These are phyloP conservation scores for Hoplias malabaricus DNA, from an alignment of 2,113 vertebrate genomes.

Conservation along the genomic window DNA sequence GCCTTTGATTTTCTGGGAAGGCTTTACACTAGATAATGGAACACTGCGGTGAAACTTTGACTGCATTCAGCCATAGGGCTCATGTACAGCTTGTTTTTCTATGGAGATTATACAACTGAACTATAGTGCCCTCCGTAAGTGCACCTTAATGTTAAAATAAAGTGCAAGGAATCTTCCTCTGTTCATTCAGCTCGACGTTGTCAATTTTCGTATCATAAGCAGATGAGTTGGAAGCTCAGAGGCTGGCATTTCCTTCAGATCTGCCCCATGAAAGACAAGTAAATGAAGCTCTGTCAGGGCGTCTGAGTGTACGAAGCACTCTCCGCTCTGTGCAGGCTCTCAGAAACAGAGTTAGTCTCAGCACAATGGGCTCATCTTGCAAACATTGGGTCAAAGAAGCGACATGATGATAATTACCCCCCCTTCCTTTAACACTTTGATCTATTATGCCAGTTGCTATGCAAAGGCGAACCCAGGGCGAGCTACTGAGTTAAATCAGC, in stretches of 20 bases:
- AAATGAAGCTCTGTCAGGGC: slow-evolving; percentile 30
- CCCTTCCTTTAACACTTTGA: slow-evolving; percentile 27
- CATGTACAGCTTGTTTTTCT: too few relatives aligned
- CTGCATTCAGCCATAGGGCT: too few relatives aligned
- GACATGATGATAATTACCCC: slow-evolving; percentile 28
- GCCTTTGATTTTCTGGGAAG: background rate
- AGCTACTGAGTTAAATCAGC: slow-evolving; percentile 58
- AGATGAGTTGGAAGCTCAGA: background rate
- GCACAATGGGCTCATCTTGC: background rate
- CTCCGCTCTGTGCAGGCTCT: background rate
- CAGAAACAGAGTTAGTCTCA: background rate
- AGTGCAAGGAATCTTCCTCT: background rate
- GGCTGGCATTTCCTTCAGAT: slow-evolving; percentile 14
- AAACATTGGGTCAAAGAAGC: slow-evolving; percentile 23
- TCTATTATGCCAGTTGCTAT: slow-evolving; percentile 54
- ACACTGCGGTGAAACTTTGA: too few relatives aligned
- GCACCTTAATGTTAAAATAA: too few relatives aligned
- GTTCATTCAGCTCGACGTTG: background rate
- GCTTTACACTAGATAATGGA: background rate
- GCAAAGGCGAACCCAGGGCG: slow-evolving; percentile 51
- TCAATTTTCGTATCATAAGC: slow-evolving; percentile 12
- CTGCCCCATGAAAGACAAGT: background rate
- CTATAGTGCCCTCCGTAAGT: too few relatives aligned
- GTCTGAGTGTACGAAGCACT: background rate
- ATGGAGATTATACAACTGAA: too few relatives aligned